Percentiles rank a stretch among this genome's conserved stretches.
Conservation (phyloP, 1,140 invertebrate genomes). For the Caenorhabditis briggsae region DNA sequence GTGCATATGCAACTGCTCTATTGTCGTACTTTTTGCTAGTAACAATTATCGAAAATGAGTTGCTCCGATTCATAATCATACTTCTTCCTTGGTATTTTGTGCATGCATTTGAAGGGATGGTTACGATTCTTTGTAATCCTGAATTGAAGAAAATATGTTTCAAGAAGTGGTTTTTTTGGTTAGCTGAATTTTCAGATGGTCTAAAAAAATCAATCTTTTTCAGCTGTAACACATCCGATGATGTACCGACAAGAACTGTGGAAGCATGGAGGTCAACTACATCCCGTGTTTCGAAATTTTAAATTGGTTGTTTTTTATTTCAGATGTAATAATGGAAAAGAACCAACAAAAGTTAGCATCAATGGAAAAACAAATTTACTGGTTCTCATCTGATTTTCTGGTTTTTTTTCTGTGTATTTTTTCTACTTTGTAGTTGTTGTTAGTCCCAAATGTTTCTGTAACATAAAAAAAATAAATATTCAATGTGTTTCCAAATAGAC, state of each 20-base stretch:
- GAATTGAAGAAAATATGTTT: conserved; percentile 15
- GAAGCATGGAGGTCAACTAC: conserved; percentile 17
- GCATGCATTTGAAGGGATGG: conserved; percentile 22
- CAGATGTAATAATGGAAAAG: not conserved
- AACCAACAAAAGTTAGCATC: not conserved
- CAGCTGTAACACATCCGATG: not conserved
- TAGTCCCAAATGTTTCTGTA: no score
- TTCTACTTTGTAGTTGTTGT: no score
- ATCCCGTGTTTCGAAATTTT: not conserved
- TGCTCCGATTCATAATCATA: not conserved
- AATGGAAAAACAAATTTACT: no score
- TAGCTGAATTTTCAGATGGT: not conserved
- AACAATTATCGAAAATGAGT: not conserved
- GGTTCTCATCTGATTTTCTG: no score
- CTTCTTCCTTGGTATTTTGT: conserved; percentile 19
- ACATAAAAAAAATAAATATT: no score
- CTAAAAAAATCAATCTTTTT: not conserved
- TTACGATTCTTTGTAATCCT: conserved; percentile 6
- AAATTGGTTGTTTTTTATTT: not conserved
- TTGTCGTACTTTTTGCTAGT: not conserved
- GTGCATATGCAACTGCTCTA: not conserved
- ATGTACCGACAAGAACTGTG: not conserved
- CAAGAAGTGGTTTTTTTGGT: conserved; percentile 14
- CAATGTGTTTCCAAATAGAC: no score
- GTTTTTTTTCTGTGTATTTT: no score